A percentile compares a stretch with the other conserved stretches of the same genome.
Evolutionary conservation across 2,888 invertebrate genomes (phyloP).

Genomic region (Meiosimyza decipiens): DNA sequence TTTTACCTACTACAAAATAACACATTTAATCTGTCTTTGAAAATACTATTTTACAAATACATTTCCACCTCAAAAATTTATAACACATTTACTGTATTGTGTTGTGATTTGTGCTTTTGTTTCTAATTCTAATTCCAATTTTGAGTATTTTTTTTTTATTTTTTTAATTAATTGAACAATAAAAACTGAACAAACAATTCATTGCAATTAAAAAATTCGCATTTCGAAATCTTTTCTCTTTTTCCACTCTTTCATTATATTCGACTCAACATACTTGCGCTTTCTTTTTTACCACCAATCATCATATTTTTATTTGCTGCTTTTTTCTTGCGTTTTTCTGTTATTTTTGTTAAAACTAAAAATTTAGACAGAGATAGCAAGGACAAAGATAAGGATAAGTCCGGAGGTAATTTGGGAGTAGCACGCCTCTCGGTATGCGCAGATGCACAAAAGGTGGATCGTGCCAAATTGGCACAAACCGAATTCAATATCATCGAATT

Average conservation of each 20-base stretch:
- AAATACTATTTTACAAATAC: too few species aligned
- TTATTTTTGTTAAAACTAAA: conserved; percentile 38
- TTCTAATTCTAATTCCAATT: conserved; percentile 1
- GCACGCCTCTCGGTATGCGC: conserved; percentile 92
- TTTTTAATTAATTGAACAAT: conserved; percentile 25
- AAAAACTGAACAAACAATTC: conserved; percentile 22
- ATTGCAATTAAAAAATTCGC: conserved; percentile 27
- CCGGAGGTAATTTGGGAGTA: conserved; percentile 79
- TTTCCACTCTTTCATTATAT: conserved; percentile 16
- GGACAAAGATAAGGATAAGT: conserved; percentile 84
- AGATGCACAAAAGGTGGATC: conserved; percentile 92
- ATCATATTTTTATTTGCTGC: conserved; percentile 9
- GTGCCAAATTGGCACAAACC: conserved; percentile 90
- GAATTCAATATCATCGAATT: conserved; percentile 97
- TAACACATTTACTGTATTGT: conserved; percentile 16
- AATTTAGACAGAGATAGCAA: conserved; percentile 80
- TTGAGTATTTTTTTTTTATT: neutral
- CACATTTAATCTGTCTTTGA: too few species aligned
- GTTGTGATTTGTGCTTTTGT: conserved; percentile 8
- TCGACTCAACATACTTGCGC: neutral
- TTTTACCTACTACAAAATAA: too few species aligned
- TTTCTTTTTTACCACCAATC: conserved; percentile 5
- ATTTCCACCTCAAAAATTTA: neutral
- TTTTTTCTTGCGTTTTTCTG: conserved; percentile 36
- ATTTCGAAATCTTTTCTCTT: conserved; percentile 32